Percentiles rank a stretch among this genome's conserved stretches.
These are phyloP conservation scores for Pampus argenteus DNA, from an alignment of 2,797 vertebrate species.

Conservation along the genomic window DNA sequence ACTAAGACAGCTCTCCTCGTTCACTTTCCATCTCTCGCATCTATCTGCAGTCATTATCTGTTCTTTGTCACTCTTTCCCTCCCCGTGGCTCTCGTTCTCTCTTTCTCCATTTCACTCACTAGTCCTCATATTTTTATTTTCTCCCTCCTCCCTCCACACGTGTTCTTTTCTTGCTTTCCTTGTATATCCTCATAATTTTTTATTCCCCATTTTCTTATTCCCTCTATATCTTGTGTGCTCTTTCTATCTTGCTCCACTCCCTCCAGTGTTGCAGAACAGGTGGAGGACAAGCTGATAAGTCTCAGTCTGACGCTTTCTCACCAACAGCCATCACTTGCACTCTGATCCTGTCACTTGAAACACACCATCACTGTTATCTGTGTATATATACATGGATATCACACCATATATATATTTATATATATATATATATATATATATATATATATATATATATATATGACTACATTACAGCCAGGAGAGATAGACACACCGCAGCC, in stretches of 20 bases:
- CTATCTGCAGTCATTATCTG: constrained; percentile 51
- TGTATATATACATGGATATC: constrained; percentile 42
- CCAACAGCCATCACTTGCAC: constrained; percentile 50
- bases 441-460: constrained; percentile 1
- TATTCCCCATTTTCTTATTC: constrained; percentile 36
- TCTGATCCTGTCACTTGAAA: constrained; percentile 54
- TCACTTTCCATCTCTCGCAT: constrained; percentile 35
- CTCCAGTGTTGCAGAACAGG: constrained; percentile 53
- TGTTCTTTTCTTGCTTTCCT: constrained; percentile 14
- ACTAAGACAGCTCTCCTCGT: constrained; percentile 51
- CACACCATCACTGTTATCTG: constrained; percentile 48
- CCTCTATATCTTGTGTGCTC: constrained; percentile 21
- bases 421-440: constrained; percentile 2
- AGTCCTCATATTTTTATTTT: constrained; percentile 19
- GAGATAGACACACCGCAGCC: constrained; percentile 31
- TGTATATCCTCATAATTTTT: constrained; percentile 18
- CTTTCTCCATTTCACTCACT: constrained; percentile 26
- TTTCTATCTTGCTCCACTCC: constrained; percentile 40
- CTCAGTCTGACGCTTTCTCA: constrained; percentile 52
- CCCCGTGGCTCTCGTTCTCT: constrained; percentile 17
- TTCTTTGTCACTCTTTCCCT: constrained; percentile 19
- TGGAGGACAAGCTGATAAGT: constrained; percentile 70
- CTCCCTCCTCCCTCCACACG: constrained; percentile 5
- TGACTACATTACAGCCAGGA: constrained; percentile 32
- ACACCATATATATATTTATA: constrained; percentile 30